phyloP scores from a whole-genome alignment of 2,888 invertebrate species.

The Oscheius sp. region DNA sequence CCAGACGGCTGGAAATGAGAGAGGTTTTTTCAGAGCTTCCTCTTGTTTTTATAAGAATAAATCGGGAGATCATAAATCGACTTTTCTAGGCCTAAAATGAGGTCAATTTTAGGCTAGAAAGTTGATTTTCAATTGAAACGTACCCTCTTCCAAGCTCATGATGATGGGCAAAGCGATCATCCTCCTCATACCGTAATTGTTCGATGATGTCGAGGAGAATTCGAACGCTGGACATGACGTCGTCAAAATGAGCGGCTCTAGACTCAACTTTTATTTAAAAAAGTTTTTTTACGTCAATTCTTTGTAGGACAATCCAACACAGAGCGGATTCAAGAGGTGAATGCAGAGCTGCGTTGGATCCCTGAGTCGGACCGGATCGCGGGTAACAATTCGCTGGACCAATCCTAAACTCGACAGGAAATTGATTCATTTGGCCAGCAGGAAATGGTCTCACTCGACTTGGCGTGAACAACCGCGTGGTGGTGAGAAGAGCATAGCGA shows the following conservation, averaged over 20 bases:
- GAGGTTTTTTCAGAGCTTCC: not conserved
- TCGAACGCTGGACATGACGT: conserved; percentile 63
- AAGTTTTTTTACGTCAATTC: conserved; percentile 37
- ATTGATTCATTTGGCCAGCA: not conserved
- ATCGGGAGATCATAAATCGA: too few relatives aligned
- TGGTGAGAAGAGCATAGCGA: conserved; percentile 60
- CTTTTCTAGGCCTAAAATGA: too few relatives aligned
- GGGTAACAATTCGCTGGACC: conserved; percentile 67
- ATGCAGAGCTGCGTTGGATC: conserved; percentile 62
- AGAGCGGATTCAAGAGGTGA: conserved; percentile 65
- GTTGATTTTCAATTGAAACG: not conserved
- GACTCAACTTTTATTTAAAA: conserved; percentile 16
- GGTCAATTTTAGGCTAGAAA: not conserved
- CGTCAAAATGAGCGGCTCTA: conserved; percentile 67
- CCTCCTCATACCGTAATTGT: conserved; percentile 66
- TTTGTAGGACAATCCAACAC: conserved; percentile 55
- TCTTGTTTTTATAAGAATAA: too few relatives aligned
- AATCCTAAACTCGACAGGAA: conserved; percentile 49
- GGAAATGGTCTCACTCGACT: conserved; percentile 45
- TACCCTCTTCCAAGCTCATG: conserved; percentile 47
- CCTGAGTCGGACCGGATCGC: conserved; percentile 61
- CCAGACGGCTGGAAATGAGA: conserved; percentile 54
- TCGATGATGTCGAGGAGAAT: conserved; percentile 67
- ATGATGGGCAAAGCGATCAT: conserved; percentile 53
- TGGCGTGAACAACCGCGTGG: conserved; percentile 68